A percentile compares a stretch with the other conserved stretches of the same genome.
These are phyloP conservation scores for Acanthochromis polyacanthus DNA, from an alignment of 2,113 vertebrate genomes.

Conservation along the genomic window DNA sequence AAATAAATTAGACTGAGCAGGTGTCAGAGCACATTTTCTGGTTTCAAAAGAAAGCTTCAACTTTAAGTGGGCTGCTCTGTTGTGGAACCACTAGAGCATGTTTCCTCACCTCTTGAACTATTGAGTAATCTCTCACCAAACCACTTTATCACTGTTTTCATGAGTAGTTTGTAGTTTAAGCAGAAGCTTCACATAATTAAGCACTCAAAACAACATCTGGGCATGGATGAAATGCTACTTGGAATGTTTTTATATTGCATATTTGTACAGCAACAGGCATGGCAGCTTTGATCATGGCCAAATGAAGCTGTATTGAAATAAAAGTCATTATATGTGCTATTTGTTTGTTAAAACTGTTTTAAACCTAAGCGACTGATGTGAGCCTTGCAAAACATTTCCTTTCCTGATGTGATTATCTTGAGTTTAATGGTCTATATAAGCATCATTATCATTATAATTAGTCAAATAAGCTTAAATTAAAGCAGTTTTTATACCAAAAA, in stretches of 20 bases:
- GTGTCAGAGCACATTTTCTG: conserved; percentile 18
- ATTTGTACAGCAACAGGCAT: not conserved
- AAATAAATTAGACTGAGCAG: not conserved
- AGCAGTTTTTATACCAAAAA: too few relatives aligned
- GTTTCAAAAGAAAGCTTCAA: not conserved
- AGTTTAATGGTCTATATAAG: too few relatives aligned
- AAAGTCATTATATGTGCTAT: too few relatives aligned
- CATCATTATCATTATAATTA: too few relatives aligned
- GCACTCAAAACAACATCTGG: not conserved
- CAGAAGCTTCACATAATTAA: not conserved
- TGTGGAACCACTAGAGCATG: not conserved
- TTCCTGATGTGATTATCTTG: too few relatives aligned
- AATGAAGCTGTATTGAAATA: too few relatives aligned
- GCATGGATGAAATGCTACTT: not conserved
- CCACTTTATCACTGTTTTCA: not conserved
- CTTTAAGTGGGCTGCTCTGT: not conserved
- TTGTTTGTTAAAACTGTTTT: too few relatives aligned
- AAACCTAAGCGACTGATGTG: too few relatives aligned
- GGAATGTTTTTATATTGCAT: not conserved
- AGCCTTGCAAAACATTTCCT: too few relatives aligned
- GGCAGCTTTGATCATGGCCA: too few relatives aligned
- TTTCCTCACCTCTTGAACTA: conserved; percentile 26
- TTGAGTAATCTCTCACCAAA: not conserved
- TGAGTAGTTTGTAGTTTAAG: not conserved
- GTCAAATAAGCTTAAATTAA: too few relatives aligned